Conservation (phyloP, 1,140 invertebrate genomes). For the Eubasilissa regina region DNA sequence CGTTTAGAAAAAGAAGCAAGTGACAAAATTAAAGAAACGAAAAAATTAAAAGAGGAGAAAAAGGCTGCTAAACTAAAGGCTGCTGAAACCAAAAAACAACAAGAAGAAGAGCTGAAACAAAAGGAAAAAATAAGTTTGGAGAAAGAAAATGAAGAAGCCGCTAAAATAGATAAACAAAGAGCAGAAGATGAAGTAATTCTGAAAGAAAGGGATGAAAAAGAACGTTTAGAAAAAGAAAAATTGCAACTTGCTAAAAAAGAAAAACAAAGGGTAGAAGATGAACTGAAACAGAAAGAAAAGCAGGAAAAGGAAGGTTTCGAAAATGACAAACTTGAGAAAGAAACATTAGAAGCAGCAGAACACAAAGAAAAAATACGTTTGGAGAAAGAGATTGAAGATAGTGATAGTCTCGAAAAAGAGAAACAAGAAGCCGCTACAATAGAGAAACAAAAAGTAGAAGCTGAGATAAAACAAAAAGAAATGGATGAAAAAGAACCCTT, state of each 20-base stretch:
- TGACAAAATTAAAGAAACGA: conserved; percentile 4
- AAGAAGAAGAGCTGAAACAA: too few species aligned
- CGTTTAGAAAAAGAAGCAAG: conserved; percentile 38
- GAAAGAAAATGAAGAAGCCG: conserved; percentile 54
- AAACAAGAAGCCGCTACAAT: background rate
- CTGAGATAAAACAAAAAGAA: conserved; percentile 30
- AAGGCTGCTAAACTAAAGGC: too few species aligned
- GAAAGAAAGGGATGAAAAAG: conserved; percentile 41
- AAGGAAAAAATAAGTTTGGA: conserved; percentile 21
- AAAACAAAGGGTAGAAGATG: conserved; percentile 44
- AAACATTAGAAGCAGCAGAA: conserved; percentile 9
- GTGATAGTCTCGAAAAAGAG: conserved; percentile 33
- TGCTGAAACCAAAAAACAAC: too few species aligned
- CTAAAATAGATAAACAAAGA: conserved; percentile 39
- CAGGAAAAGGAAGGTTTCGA: conserved; percentile 13
- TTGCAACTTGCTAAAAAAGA: conserved; percentile 5
- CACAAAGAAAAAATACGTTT: conserved; percentile 36
- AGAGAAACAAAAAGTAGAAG: background rate
- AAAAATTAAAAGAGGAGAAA: conserved; percentile 35
- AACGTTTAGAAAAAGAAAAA: conserved; percentile 16
- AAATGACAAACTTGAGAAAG: conserved; percentile 11
- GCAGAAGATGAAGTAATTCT: conserved; percentile 28
- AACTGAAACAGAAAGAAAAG: conserved; percentile 36
- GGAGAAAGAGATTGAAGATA: conserved; percentile 13
- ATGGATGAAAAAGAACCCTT: conserved; percentile 48